phyloP scores from a whole-genome alignment of 2,888 invertebrate genomes.

The Bruchidius siliquastri region DNA sequence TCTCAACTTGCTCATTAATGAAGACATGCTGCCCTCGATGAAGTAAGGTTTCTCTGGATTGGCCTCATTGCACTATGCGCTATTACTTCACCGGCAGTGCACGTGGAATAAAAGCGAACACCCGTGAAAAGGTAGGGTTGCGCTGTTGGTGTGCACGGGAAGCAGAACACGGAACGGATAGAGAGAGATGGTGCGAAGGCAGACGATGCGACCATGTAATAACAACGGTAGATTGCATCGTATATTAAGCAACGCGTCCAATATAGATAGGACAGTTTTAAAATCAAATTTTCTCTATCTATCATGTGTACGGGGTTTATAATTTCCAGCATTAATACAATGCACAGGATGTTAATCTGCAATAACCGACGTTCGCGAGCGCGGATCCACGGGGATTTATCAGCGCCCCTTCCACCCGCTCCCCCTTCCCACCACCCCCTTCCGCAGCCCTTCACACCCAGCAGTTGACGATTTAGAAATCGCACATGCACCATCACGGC shows the following conservation, averaged over 20 bases:
- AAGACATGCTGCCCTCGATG: no score
- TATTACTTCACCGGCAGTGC: no score
- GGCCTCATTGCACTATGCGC: no score
- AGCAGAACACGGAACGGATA: slow-evolving; percentile 3
- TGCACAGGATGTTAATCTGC: slow-evolving; percentile 49
- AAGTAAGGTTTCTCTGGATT: no score
- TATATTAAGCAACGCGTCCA: slow-evolving; percentile 49
- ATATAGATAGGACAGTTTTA: slow-evolving; percentile 49
- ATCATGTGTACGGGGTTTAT: slow-evolving; percentile 46
- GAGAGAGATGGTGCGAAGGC: slow-evolving; percentile 10
- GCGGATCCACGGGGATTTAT: slow-evolving; percentile 38
- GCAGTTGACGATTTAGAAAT: slow-evolving; percentile 23
- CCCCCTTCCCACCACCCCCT: neutral
- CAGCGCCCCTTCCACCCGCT: slow-evolving; percentile 11
- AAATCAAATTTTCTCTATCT: slow-evolving; percentile 51
- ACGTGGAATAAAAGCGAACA: no score
- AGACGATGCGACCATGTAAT: slow-evolving; percentile 36
- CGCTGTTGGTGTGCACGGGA: slow-evolving; percentile 19
- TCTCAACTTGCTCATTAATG: no score
- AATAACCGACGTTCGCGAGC: slow-evolving; percentile 46
- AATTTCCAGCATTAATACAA: slow-evolving; percentile 50
- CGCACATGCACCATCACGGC: slow-evolving; percentile 4
- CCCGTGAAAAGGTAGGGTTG: no score
- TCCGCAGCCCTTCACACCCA: neutral
- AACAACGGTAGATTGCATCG: slow-evolving; percentile 49